Base-by-base conservation (phyloP, 1,140 invertebrate species). In the Brachionus calyciflorus region DNA sequence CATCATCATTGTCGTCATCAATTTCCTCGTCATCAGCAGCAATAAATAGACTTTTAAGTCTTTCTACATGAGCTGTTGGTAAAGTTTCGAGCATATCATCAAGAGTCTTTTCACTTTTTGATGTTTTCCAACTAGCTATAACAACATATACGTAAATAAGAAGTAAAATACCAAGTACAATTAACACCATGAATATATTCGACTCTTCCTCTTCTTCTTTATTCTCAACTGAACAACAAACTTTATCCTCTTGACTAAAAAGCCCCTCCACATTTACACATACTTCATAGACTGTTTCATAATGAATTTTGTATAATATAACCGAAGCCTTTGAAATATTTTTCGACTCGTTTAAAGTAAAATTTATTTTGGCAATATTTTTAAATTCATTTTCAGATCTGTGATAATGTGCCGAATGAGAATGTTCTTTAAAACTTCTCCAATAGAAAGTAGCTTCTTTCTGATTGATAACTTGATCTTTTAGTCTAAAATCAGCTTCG, bases 191-290 rank as follows among this genome's bases (percentile, higher is more conserved):
- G 19, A 44, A 65, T 19, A 65, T 44, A 46, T 65, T 65, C 1
- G 60, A 41, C 14, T 65, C 60, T 46, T 65, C 60, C 44, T 65
- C 60, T 44, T 65, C 60, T n/a, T 65, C 60, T 4, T n/a, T 14
- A 24, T 65, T 65, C 17, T 65, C 60, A 10, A 65, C 60, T 24
- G 17, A 26, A 26, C 60, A 65, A 24, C 60, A 65, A 44, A 65
- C 40, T 37, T 65, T 65, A 7, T 46, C n/a, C 5, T 46, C 44
- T 63, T 63, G 57, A 1, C 40, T 17, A 44, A 65, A 44, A 14
- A 41, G 40, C 1, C 44, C 3, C 19, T 21, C 7, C 19, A 65
- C 30, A n/a, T 65, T 65, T 6, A 65, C 33, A 46, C 60, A 65
- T 24, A 65, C 19, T 44, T 41, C 10, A 17, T 65, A 65, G 2